These are phyloP conservation scores for Aeoliscus strigatus DNA, from an alignment of 2,797 vertebrate species.

Conservation along the genomic window DNA sequence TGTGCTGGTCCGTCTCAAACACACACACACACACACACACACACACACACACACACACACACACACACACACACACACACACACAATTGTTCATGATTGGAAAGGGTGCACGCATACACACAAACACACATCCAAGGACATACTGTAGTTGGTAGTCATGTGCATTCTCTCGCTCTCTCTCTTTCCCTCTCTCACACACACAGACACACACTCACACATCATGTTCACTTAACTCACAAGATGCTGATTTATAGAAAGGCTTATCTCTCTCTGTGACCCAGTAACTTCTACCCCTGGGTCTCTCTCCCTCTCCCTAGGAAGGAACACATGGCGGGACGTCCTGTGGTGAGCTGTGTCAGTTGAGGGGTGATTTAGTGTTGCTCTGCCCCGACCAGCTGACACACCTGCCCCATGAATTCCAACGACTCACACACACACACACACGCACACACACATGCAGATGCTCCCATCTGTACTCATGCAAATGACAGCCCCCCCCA, in stretches of 20 bases:
- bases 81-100: too few species aligned
- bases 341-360: constrained; percentile 70
- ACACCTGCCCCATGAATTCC: constrained; percentile 78
- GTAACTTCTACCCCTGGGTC: constrained; percentile 40
- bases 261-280: constrained; percentile 46
- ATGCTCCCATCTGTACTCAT: too few species aligned
- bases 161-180: constrained; percentile 13
- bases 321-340: constrained; percentile 77
- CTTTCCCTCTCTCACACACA: constrained; percentile 1
- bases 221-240: constrained; percentile 36
- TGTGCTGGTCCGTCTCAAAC: constrained; percentile 61
- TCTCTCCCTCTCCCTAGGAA: constrained; percentile 40
- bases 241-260: constrained; percentile 66
- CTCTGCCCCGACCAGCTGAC: constrained; percentile 65
- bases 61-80: background rate
- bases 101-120: constrained; percentile 2
- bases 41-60: constrained; percentile 1
- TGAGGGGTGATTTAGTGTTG: constrained; percentile 74
- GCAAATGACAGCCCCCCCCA: too few species aligned
- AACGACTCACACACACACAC: constrained; percentile 24
- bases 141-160: constrained; percentile 6
- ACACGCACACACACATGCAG: constrained; percentile 7
- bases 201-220: constrained; percentile 9
- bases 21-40: constrained; percentile 19
- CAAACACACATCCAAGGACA: constrained; percentile 29